Evolutionary conservation across 2,888 invertebrate species (phyloP), one percentile per base, ranked within the genome.

Genomic region (Pseudococcus jackbeardsleyi): DNA sequence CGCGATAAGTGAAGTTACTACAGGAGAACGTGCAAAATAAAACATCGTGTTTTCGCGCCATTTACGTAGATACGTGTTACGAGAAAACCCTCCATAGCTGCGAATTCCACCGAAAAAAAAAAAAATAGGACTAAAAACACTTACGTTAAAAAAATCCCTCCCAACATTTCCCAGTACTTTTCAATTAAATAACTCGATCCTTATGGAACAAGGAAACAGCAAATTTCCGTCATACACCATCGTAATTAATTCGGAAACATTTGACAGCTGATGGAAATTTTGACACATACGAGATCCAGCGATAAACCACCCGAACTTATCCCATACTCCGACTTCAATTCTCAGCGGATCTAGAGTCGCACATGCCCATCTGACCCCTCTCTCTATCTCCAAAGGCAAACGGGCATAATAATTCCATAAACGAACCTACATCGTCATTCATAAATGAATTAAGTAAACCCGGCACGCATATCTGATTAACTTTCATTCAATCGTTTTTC

Each of bases 391-490:
- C 0, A 22, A 19, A 8, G 0, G 15, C 7, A n/a, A 11, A 2
- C 4, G 17, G 39, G 39, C 33, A 33, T 15, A 33, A 42, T 79
- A 46, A 46, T 82, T 82, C 79, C 79, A 46, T 72, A 72, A 72
- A 72, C 79, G 39, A 82, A 82, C 46, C 46, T 46, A 82, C 79
- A 46, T 82, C 79, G 79, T 17, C 79, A 46, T 82, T 72, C 72
- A 46, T 82, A 82, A 46, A 19, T 46, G 79, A 82, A 82, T 82
- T 82, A 82, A 82, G 79, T 82, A 82, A 82, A 46, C 79, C 19
- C 46, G 79, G 79, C 79, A 82, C 79, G 79, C 79, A 82, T 82
- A 82, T 82, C 79, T 82, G 79, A 82, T 82, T 82, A 82, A 82
- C 79, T 82, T 82, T 82, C 79, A 82, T 82, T 82, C 79, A 82